Conservation (phyloP, 1,140 invertebrate species). For the Palaemon carinicauda region DNA sequence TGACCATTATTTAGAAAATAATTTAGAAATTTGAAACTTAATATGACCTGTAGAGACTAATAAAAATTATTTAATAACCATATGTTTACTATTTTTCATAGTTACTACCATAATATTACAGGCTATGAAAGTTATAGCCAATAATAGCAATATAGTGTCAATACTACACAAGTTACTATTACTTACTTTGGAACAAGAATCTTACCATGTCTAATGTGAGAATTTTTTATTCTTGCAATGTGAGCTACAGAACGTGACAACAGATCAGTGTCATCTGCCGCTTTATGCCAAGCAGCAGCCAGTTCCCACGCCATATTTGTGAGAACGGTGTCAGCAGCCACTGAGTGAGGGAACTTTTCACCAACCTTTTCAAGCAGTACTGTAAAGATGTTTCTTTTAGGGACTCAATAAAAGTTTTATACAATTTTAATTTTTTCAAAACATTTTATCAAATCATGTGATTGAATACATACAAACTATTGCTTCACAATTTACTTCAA, state of each 20-base stretch:
- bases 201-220: constrained; percentile 61
- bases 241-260: constrained; percentile 53
- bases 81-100: too few species aligned
- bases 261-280: constrained; percentile 63
- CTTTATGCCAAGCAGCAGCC: constrained; percentile 67
- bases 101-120: too few species aligned
- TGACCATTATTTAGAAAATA: too few species aligned
- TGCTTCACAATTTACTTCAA: too few species aligned
- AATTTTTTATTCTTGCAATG: constrained; percentile 58
- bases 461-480: too few species aligned
- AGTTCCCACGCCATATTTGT: constrained; percentile 69
- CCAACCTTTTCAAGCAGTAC: constrained; percentile 37
- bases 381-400: neutral
- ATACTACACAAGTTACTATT: neutral
- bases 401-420: too few species aligned
- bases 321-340: constrained; percentile 66
- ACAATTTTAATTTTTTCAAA: too few species aligned
- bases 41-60: too few species aligned
- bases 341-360: constrained; percentile 65
- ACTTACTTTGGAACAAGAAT: neutral
- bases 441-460: too few species aligned
- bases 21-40: too few species aligned
- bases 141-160: neutral
- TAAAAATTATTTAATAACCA: too few species aligned
- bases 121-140: too few species aligned